Evolutionary conservation across 2,888 invertebrate genomes (phyloP), one percentile per base, ranked within the genome.

Genomic region (Cryptocephalus primarius): DNA sequence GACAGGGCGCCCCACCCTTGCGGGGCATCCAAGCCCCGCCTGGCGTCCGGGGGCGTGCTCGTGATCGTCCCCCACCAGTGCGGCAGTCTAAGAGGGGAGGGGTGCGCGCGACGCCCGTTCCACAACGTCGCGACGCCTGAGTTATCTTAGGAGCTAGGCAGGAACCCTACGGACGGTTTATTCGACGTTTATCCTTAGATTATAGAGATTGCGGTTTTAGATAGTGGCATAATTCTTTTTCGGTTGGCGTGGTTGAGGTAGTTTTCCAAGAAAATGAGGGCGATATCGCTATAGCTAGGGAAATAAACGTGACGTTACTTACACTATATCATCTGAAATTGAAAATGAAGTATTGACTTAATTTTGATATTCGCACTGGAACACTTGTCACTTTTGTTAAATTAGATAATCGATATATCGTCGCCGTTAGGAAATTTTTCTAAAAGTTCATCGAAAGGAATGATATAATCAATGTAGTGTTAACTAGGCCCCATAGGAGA

Each of bases 191-290:
- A 48, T 44, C 45, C 42, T 46, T 48, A 46, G 49, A 52, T 52
- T 52, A 48, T 46, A 42, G 48, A 46, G 45, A 46, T 48, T 53
- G 50, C 47, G 51, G 50, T 50, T 49, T 50, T 45, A 46, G 22
- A 22, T 51, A 33, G 47, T 47, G 49, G 48, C 49, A 48, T 52
- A 49, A 48, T 46, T 46, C 44, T 51, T 22, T 22, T 22, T 43
- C 33, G 36, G 45, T 36, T 12, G 12, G n/a, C 12, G n/a, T 36
- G n/a, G 12, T 36, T 36, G 36, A 36, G 47, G 38, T 44, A 43
- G 39, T 46, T 44, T 46, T 22, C 22, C 22, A 22, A 6, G 22
- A 6, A 22, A 22, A 22, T 22, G 22, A 22, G 22, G 22, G 22
- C 22, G 22, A 22, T 22, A 22, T 22, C 22, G 22, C 6, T 22